phyloP scores from a whole-genome alignment of 2,113 vertebrate species.

The Typhlomys cinereus region DNA sequence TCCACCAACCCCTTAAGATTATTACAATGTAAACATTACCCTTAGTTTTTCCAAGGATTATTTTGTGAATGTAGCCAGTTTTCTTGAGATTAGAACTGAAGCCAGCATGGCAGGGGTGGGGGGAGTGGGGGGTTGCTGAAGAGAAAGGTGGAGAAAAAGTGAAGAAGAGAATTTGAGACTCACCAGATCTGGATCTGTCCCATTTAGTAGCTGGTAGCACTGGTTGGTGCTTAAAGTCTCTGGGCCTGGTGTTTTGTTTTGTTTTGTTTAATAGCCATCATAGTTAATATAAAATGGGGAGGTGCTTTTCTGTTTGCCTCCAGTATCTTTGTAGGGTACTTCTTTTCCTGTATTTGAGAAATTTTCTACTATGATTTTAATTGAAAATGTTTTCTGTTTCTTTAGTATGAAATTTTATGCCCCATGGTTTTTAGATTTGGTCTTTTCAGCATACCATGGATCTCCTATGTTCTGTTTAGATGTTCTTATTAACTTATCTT shows the following conservation, averaged over 20 bases:
- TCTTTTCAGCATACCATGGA: no score
- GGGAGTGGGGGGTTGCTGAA: neutral
- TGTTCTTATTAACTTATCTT: no score
- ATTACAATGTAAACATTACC: neutral
- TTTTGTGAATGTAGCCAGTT: neutral
- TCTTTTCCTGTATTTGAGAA: no score
- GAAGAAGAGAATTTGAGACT: neutral
- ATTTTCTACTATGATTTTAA: no score
- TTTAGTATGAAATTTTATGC: no score
- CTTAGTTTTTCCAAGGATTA: neutral
- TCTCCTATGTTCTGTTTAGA: no score
- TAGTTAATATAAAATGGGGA: no score
- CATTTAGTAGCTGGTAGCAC: neutral
- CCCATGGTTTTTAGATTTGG: no score
- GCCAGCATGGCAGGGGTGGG: neutral
- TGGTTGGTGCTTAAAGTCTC: neutral
- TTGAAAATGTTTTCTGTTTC: no score
- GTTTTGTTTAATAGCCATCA: no score
- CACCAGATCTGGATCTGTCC: neutral
- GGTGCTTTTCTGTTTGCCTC: no score
- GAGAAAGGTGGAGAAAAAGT: neutral
- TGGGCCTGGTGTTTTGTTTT: neutral
- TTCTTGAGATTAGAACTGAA: neutral
- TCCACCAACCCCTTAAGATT: neutral
- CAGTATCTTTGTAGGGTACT: no score